Percentiles rank a stretch among this genome's conserved stretches.
phyloP scores from a whole-genome alignment of 2,888 invertebrate genomes.

The Ennomos fuscantarius region DNA sequence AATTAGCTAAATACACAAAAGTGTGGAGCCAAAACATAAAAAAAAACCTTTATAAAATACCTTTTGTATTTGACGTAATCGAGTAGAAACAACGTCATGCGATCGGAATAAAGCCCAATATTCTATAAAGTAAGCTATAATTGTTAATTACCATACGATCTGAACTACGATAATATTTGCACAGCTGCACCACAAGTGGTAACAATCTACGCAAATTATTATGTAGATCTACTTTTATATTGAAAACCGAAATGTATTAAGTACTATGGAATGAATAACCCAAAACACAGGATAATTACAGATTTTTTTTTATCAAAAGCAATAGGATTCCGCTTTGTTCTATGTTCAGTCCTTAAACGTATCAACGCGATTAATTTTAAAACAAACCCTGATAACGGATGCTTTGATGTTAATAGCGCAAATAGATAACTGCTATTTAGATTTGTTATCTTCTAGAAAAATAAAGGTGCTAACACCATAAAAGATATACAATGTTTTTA shows the following conservation, averaged over 20 bases:
- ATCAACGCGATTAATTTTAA: neutral
- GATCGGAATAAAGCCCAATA: no score
- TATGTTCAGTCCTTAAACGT: no score
- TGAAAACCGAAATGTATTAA: neutral
- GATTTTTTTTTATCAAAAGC: no score
- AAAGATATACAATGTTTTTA: no score
- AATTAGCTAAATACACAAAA: no score
- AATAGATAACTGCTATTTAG: constrained; percentile 23
- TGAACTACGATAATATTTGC: constrained; percentile 18
- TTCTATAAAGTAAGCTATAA: neutral
- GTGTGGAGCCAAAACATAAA: no score
- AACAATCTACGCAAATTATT: constrained; percentile 9
- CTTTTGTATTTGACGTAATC: no score
- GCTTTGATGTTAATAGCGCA: constrained; percentile 31
- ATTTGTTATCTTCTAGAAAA: neutral
- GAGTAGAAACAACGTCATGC: no score
- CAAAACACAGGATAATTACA: neutral
- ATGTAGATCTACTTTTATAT: constrained; percentile 1
- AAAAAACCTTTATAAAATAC: no score
- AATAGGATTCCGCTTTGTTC: no score
- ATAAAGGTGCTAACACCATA: no score
- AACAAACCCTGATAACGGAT: constrained; percentile 28
- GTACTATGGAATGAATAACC: constrained; percentile 1
- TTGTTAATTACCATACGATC: constrained; percentile 11
- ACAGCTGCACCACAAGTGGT: constrained; percentile 26